A percentile compares a stretch with the other conserved stretches of the same genome.
These are phyloP conservation scores for Acrocera orbiculus DNA, from an alignment of 2,888 invertebrate genomes.

Conservation along the genomic window DNA sequence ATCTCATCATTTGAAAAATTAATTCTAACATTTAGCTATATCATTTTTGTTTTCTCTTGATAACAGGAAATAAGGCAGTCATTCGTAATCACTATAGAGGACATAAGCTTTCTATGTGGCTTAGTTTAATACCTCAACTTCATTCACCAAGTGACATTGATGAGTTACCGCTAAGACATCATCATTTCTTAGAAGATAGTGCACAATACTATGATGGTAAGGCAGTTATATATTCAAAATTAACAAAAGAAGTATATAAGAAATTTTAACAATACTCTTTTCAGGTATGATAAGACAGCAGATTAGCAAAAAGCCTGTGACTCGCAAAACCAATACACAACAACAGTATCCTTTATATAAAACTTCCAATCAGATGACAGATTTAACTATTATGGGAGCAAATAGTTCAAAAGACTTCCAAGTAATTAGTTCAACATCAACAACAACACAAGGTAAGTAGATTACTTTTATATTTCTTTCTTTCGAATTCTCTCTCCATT, in stretches of 20 bases:
- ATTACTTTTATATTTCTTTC: too few relatives aligned
- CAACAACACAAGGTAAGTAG: conserved; percentile 25
- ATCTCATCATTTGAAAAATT: background rate
- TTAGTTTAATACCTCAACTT: conserved; percentile 76
- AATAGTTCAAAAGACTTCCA: too few relatives aligned
- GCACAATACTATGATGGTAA: conserved; percentile 64
- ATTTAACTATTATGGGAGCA: conserved; percentile 19
- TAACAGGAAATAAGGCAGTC: conserved; percentile 49
- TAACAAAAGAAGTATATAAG: background rate
- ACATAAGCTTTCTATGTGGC: conserved; percentile 85
- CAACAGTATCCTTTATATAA: conserved; percentile 4
- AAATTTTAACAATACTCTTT: background rate
- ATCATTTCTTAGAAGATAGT: conserved; percentile 69
- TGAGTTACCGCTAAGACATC: conserved; percentile 71
- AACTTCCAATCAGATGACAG: conserved; percentile 22
- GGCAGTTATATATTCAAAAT: conserved; percentile 6
- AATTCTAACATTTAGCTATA: too few relatives aligned
- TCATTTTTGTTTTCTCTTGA: background rate
- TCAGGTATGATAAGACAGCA: conserved; percentile 60
- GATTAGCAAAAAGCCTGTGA: conserved; percentile 45
- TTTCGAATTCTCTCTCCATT: too few relatives aligned
- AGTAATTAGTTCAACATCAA: too few relatives aligned
- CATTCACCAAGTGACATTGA: conserved; percentile 62
- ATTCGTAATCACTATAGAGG: conserved; percentile 84
- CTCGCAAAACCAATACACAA: conserved; percentile 36